Percentiles rank a stretch among this genome's conserved stretches.
These are phyloP conservation scores for Ashinkailepas kermadecensis DNA, from an alignment of 2,888 invertebrate genomes.

Conservation along the genomic window DNA sequence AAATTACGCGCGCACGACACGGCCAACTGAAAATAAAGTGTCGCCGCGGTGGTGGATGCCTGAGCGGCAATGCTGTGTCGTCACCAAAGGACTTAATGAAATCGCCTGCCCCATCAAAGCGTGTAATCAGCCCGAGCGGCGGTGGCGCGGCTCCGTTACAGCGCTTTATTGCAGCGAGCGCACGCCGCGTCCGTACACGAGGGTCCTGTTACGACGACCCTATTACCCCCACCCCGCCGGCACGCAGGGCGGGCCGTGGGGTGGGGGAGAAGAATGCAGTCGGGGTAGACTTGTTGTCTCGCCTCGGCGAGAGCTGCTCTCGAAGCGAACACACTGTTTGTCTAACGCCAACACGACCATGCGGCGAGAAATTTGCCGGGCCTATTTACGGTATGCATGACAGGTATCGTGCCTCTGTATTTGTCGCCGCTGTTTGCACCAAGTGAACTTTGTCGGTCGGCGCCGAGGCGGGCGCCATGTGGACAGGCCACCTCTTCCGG, in stretches of 20 bases:
- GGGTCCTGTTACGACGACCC: background rate
- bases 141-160: background rate
- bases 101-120: background rate
- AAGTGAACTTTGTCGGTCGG: background rate
- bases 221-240: background rate
- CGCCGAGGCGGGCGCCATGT: background rate
- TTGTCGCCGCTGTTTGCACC: background rate
- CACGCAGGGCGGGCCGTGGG: background rate
- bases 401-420: slow-evolving; percentile 3
- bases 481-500: background rate
- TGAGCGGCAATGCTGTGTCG: background rate
- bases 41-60: background rate
- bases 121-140: background rate
- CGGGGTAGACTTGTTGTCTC: background rate
- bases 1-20: background rate
- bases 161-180: slow-evolving; percentile 5
- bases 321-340: background rate
- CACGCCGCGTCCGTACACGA: background rate
- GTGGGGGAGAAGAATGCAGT: background rate
- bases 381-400: background rate
- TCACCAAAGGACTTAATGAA: background rate
- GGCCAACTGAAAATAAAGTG: background rate
- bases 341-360: background rate
- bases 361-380: background rate
- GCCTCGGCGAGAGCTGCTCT: background rate